Conservation (phyloP, 2,888 invertebrate genomes). For the Rhopalosiphum nymphaeae region DNA sequence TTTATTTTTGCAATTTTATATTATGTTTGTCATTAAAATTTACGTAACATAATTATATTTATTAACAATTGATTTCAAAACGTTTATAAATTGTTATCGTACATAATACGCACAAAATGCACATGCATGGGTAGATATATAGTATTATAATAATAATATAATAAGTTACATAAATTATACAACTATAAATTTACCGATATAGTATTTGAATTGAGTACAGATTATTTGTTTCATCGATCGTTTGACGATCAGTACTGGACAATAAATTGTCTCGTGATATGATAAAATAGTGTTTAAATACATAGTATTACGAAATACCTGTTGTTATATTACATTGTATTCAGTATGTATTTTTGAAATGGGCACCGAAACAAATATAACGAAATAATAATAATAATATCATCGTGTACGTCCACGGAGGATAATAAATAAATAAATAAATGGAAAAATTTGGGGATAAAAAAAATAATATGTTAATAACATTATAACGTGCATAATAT, state of each 20-base stretch:
- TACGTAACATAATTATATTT: background rate
- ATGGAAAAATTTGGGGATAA: background rate
- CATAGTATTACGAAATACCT: slow-evolving; percentile 26
- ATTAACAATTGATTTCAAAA: background rate
- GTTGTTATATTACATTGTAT: background rate
- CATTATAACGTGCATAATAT: background rate
- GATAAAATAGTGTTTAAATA: background rate
- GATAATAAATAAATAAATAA: background rate
- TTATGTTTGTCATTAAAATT: background rate
- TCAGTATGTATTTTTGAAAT: background rate
- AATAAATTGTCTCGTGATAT: background rate
- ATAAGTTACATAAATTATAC: background rate
- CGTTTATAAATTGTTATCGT: too few species aligned
- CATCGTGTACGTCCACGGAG: background rate
- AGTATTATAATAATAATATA: background rate
- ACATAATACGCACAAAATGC: background rate
- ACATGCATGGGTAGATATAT: background rate
- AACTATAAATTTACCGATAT: background rate
- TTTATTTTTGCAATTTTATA: background rate
- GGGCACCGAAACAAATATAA: background rate
- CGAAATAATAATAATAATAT: background rate
- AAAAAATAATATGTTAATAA: background rate
- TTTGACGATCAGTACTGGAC: background rate
- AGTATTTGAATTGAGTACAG: background rate
- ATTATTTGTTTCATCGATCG: background rate